phyloP scores from a whole-genome alignment of 2,888 invertebrate species.

The Cheilosia scutellata region DNA sequence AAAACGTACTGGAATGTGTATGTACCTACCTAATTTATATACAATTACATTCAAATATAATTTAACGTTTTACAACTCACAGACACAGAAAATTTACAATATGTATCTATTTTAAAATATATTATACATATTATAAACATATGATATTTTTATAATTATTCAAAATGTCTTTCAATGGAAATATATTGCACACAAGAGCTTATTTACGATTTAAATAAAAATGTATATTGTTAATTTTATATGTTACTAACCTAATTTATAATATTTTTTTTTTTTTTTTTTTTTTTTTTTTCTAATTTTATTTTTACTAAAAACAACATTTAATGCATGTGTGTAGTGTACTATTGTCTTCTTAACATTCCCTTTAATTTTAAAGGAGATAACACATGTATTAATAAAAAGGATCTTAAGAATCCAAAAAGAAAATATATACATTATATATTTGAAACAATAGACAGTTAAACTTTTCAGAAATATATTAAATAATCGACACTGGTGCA shows the following conservation, averaged over 20 bases:
- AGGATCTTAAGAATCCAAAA: slow-evolving; percentile 45
- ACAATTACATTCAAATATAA: slow-evolving; percentile 26
- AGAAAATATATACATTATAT: slow-evolving; percentile 51
- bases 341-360: slow-evolving; percentile 63
- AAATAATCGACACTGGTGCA: slow-evolving; percentile 75
- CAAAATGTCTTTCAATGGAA: slow-evolving; percentile 60
- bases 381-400: slow-evolving; percentile 55
- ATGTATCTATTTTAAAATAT: slow-evolving; percentile 38
- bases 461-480: slow-evolving; percentile 71
- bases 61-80: slow-evolving; percentile 41
- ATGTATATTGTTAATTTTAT: slow-evolving; percentile 47
- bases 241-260: slow-evolving; percentile 36
- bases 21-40: slow-evolving; percentile 40
- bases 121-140: slow-evolving; percentile 16
- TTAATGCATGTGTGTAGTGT: slow-evolving; percentile 63
- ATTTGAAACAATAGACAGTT: slow-evolving; percentile 74
- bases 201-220: slow-evolving; percentile 63
- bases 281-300: slow-evolving; percentile 27
- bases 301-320: slow-evolving; percentile 23
- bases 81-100: slow-evolving; percentile 36
- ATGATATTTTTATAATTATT: slow-evolving; percentile 71
- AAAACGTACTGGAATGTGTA: slow-evolving; percentile 12
- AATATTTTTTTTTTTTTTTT: slow-evolving; percentile 7
- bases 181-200: slow-evolving; percentile 73
- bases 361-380: slow-evolving; percentile 64